Conservation (phyloP, 2,888 invertebrate genomes). For the Leptinotarsa tumamoca region DNA sequence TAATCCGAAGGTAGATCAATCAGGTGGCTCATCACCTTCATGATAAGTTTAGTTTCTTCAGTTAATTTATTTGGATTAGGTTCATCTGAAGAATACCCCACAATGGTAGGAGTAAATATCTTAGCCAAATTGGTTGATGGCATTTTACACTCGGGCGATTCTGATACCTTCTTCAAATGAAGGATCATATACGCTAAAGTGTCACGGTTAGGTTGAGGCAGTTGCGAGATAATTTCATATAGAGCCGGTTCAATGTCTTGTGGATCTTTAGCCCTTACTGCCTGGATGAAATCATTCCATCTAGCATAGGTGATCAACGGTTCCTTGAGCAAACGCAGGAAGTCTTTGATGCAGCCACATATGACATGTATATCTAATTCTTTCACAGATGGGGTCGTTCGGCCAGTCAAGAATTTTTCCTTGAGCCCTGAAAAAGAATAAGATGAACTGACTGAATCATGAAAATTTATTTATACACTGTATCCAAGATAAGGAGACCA, state of each 20-base stretch:
- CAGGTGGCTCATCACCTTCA: conserved; percentile 70
- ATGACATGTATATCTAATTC: conserved; percentile 86
- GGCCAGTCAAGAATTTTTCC: conserved; percentile 89
- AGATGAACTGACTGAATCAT: not conserved
- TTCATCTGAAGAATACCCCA: conserved; percentile 86
- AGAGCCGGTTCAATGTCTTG: conserved; percentile 75
- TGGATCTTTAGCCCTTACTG: conserved; percentile 71
- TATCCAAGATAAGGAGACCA: too few species aligned
- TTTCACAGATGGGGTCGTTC: conserved; percentile 83
- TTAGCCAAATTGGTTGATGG: conserved; percentile 87
- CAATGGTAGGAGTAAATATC: conserved; percentile 76
- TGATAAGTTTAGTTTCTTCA: conserved; percentile 73
- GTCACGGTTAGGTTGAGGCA: conserved; percentile 94
- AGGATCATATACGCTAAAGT: conserved; percentile 92
- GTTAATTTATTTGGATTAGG: conserved; percentile 80
- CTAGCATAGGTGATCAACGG: conserved; percentile 86
- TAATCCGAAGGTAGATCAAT: conserved; percentile 79
- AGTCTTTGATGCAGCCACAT: conserved; percentile 95
- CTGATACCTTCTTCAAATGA: conserved; percentile 87
- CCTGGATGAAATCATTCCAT: conserved; percentile 85
- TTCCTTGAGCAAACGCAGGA: conserved; percentile 88
- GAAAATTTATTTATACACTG: not conserved
- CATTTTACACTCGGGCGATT: conserved; percentile 91
- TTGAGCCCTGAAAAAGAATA: conserved; percentile 54
- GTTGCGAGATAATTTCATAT: conserved; percentile 81